Percentiles rank a stretch among this genome's conserved stretches.
phyloP scores from a whole-genome alignment of 2,888 invertebrate species.

The Plagiodera versicolora region DNA sequence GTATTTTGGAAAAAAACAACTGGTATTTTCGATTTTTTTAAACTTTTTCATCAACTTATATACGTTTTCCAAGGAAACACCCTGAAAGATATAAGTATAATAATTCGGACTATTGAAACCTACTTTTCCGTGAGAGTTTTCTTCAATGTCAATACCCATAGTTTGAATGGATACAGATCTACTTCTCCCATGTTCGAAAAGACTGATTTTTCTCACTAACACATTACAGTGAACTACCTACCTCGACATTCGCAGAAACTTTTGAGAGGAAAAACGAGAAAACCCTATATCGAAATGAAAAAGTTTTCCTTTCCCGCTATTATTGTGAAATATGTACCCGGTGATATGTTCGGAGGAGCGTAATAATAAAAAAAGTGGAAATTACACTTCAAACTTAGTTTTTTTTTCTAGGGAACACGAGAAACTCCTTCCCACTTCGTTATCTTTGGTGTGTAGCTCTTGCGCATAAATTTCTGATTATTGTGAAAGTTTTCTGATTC shows the following conservation, averaged over 20 bases:
- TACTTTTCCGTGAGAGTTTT: too few relatives aligned
- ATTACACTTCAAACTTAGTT: slow-evolving; percentile 23
- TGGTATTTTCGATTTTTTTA: too few relatives aligned
- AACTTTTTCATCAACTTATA: too few relatives aligned
- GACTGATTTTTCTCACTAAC: slow-evolving; percentile 5
- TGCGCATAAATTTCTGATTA: slow-evolving; percentile 39
- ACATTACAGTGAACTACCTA: background rate
- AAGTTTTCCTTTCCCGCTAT: slow-evolving; percentile 6
- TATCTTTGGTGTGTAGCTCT: slow-evolving; percentile 18
- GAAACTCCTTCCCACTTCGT: slow-evolving; percentile 11
- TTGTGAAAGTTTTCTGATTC: slow-evolving; percentile 40
- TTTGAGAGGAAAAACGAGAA: slow-evolving; percentile 10
- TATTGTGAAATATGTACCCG: slow-evolving; percentile 27
- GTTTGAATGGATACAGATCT: too few relatives aligned
- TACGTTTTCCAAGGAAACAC: too few relatives aligned
- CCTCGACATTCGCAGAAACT: slow-evolving; percentile 4
- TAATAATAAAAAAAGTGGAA: slow-evolving; percentile 39
- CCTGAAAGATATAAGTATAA: too few relatives aligned
- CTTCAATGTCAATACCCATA: too few relatives aligned
- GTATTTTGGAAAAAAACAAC: too few relatives aligned
- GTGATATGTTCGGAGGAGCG: slow-evolving; percentile 41
- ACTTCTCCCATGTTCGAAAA: too few relatives aligned
- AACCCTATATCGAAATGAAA: slow-evolving; percentile 5
- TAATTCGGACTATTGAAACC: too few relatives aligned
- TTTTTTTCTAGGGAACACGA: slow-evolving; percentile 1